A percentile compares a stretch with the other conserved stretches of the same genome.
Evolutionary conservation across 2,797 vertebrate species (phyloP).

Genomic region (Oreochromis mossambicus): DNA sequence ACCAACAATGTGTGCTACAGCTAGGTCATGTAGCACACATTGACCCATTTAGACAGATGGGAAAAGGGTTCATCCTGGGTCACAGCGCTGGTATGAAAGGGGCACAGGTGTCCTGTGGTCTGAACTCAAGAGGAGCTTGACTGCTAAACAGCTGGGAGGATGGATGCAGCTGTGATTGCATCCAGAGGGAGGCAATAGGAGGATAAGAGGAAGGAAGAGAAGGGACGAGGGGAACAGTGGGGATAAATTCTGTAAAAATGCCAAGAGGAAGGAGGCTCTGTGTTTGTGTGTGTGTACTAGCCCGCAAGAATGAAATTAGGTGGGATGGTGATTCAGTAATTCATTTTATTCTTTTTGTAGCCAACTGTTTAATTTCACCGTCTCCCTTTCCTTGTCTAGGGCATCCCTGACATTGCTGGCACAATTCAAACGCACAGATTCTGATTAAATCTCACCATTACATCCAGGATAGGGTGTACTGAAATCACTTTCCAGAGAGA

Average conservation of each 20-base stretch:
- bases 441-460: background rate
- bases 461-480: background rate
- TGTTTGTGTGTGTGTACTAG: background rate
- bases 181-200: slow-evolving; percentile 31
- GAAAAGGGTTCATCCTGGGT: slow-evolving; percentile 10
- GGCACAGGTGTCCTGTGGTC: slow-evolving; percentile 27
- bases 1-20: background rate
- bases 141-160: slow-evolving; percentile 53
- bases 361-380: background rate
- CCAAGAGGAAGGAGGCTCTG: slow-evolving; percentile 4
- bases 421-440: background rate
- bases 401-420: background rate
- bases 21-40: background rate
- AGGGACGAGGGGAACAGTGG: background rate
- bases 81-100: background rate
- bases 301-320: background rate
- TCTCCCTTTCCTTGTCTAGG: background rate
- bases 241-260: background rate
- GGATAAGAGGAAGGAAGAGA: slow-evolving; percentile 31
- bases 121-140: background rate
- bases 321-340: background rate
- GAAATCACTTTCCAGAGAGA: background rate
- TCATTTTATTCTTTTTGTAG: background rate
- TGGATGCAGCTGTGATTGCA: slow-evolving; percentile 43
- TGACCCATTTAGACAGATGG: background rate